Evolutionary conservation across 2,113 vertebrate genomes (phyloP), one percentile per base, ranked within the genome.

Genomic region (Thunnus thynnus): DNA sequence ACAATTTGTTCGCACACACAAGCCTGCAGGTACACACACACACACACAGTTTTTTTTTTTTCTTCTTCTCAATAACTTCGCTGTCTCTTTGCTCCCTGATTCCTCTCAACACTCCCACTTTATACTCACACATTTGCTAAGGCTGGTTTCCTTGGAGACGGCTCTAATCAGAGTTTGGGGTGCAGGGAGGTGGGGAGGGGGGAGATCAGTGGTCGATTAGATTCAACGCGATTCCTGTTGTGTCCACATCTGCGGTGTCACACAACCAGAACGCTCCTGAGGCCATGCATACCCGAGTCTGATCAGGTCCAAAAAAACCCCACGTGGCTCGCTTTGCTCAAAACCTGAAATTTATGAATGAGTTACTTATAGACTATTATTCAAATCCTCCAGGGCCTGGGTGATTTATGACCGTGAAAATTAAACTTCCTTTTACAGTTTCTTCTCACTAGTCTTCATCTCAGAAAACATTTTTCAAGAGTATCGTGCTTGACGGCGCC

Each of bases 331-430:
- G 1, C 14, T 77, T 51, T 32, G 51, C 48, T 57, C 25, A n/a
- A 72, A 72, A 87, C 27, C 50, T 36, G 18, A 70, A 27, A 72
- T 80, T 58, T 58, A 80, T 85, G 68, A 85, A 91, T 58, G 66
- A 88, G 55, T 55, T 77, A 54, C 80, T 88, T 70, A 41, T 1
- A 67, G 50, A 65, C 64, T 62, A 74, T 74, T 81, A 81, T 86
- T 86, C 76, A 85, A 47, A 74, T 72, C 73, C 80, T 79, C 22
- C 64, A 27, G 51, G 76, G 56, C n/a, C 41, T 17, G 52, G 0
- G 11, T 93, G 90, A 91, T 93, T 89, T 87, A 93, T 65, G 41
- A 62, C 61, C 22, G 17, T 66, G 61, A 80, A 87, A 88, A 88
- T 81, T 73, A 76, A 85, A 84, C 83, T 84, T 85, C 70, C 79